Conservation (phyloP, 2,888 invertebrate genomes). For the Hirtodrosophila confusa region DNA sequence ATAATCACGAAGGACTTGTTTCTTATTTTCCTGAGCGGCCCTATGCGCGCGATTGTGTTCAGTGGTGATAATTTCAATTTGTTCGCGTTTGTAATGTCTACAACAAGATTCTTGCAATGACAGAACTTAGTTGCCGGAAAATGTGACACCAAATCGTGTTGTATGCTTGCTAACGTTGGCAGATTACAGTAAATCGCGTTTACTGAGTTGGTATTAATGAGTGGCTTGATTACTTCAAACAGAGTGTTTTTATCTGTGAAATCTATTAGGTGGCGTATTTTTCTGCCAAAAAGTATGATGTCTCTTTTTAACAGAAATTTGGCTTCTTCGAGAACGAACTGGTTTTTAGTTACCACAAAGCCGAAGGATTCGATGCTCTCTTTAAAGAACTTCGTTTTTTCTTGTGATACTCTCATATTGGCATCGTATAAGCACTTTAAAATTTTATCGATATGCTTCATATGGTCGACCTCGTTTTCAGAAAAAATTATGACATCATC, state of each 20-base stretch:
- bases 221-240: neutral
- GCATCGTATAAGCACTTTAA: too few species aligned
- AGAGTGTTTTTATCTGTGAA: neutral
- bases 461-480: too few species aligned
- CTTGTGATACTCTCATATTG: too few species aligned
- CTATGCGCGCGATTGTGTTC: constrained; percentile 1
- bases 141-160: neutral
- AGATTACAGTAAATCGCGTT: neutral
- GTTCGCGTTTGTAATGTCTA: neutral
- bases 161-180: neutral
- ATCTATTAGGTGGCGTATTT: constrained; percentile 3
- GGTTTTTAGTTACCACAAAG: neutral
- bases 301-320: constrained; percentile 2
- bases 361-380: neutral
- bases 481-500: constrained; percentile 3
- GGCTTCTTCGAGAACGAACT: constrained; percentile 4
- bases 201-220: constrained; percentile 3
- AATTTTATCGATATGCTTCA: too few species aligned
- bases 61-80: too few species aligned
- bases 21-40: neutral
- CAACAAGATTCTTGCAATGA: too few species aligned
- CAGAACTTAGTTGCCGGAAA: too few species aligned
- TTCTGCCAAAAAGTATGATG: constrained; percentile 2
- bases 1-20: neutral
- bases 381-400: too few species aligned